phyloP scores from a whole-genome alignment of 2,113 vertebrate genomes.

The Neoarius graeffei region DNA sequence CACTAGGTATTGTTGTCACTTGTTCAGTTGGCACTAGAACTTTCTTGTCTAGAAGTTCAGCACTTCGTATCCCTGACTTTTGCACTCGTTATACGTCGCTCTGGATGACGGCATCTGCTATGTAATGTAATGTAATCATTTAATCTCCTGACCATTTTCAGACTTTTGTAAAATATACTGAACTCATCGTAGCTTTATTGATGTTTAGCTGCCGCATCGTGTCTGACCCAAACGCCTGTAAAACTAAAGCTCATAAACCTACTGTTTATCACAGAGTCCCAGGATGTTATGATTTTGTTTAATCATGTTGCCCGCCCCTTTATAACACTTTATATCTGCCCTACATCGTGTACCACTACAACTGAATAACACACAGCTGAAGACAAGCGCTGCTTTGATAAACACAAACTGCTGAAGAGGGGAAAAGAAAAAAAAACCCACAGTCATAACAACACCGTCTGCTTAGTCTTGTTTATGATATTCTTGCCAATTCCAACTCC shows the following conservation, averaged over 20 bases:
- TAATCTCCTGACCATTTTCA: neutral
- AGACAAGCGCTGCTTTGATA: neutral
- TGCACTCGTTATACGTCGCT: no score
- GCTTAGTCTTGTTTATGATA: constrained; percentile 5
- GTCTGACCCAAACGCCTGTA: neutral
- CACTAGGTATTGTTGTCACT: no score
- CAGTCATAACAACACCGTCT: constrained; percentile 16
- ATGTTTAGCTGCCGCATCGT: neutral
- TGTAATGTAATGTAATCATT: no score
- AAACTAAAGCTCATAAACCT: neutral
- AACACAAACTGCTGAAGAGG: constrained; percentile 8
- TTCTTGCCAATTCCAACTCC: constrained; percentile 10
- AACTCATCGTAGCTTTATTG: neutral
- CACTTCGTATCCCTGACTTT: no score
- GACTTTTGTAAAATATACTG: neutral
- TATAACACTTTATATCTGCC: neutral
- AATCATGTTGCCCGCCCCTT: neutral
- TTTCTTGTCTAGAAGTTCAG: no score
- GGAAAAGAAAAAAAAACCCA: neutral
- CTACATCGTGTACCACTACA: neutral
- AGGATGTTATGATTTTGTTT: neutral
- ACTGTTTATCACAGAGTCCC: neutral
- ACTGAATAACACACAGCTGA: neutral
- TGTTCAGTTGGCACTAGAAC: no score
- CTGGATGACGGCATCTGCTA: no score